Percentiles rank a stretch among this genome's conserved stretches.
Conservation (phyloP, 2,888 invertebrate genomes). For the Agrenia bidenticulata region DNA sequence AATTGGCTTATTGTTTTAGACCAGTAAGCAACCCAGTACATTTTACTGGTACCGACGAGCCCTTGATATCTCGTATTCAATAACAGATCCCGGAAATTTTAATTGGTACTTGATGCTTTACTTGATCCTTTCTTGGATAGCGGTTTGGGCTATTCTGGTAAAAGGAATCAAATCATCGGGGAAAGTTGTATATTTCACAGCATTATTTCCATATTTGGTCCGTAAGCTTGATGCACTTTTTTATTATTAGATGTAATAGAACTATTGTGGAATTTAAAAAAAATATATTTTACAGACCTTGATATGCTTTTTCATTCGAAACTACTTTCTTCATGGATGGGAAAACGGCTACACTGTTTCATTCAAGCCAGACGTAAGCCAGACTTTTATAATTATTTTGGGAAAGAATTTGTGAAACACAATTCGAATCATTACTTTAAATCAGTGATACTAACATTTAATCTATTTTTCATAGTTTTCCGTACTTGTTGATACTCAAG, state of each 20-base stretch:
- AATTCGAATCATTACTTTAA: too few species aligned
- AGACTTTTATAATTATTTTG: neutral
- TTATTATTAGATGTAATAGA: constrained; percentile 60
- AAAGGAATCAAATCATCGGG: constrained; percentile 33
- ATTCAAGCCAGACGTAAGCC: constrained; percentile 30
- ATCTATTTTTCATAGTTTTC: neutral
- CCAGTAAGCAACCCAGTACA: constrained; percentile 15
- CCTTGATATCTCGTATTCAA: constrained; percentile 21
- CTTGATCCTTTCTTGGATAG: constrained; percentile 16
- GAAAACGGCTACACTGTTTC: constrained; percentile 19
- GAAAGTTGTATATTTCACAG: constrained; percentile 78
- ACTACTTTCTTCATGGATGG: constrained; percentile 9
- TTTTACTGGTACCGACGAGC: constrained; percentile 33
- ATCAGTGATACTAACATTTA: too few species aligned
- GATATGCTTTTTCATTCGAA: constrained; percentile 7
- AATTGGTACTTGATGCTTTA: constrained; percentile 20
- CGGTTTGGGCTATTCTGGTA: constrained; percentile 24
- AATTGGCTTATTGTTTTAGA: too few species aligned
- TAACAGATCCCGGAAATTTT: constrained; percentile 19
- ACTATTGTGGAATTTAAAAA: constrained; percentile 17
- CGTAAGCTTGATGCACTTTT: too few species aligned
- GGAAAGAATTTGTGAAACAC: neutral
- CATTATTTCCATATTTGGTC: constrained; percentile 87
- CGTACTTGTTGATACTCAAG: neutral
- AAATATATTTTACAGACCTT: neutral